phyloP scores from a whole-genome alignment of 1,140 invertebrate species.

The Tribolium castaneum region DNA sequence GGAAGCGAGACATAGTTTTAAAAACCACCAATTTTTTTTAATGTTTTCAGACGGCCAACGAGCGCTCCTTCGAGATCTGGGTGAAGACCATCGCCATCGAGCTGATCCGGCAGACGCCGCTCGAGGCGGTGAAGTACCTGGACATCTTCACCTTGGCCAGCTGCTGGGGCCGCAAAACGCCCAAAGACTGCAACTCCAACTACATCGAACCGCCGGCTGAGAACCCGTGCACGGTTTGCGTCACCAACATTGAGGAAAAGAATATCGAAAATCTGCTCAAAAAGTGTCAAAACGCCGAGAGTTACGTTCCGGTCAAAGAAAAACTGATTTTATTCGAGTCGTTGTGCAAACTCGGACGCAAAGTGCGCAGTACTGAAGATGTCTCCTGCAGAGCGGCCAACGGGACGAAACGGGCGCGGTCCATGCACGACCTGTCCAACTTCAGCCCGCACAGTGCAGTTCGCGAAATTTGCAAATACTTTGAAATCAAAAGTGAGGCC shows the following conservation, averaged over 20 bases:
- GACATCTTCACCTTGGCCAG: conserved; percentile 65
- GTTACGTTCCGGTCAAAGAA: conserved; percentile 72
- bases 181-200: conserved; percentile 55
- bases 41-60: conserved; percentile 67
- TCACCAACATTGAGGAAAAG: conserved; percentile 56
- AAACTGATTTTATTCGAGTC: conserved; percentile 72
- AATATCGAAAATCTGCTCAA: conserved; percentile 67
- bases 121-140: conserved; percentile 68
- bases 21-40: too few species aligned
- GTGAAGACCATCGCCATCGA: conserved; percentile 72
- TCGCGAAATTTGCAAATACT: conserved; percentile 72
- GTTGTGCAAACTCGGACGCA: conserved; percentile 66
- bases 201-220: background rate
- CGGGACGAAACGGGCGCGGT: conserved; percentile 68
- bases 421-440: conserved; percentile 70
- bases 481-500: conserved; percentile 63
- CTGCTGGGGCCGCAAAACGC: conserved; percentile 50
- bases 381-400: conserved; percentile 63
- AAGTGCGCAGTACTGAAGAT: conserved; percentile 67
- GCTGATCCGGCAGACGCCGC: conserved; percentile 72
- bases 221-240: background rate
- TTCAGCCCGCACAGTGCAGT: conserved; percentile 64
- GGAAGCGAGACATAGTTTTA: too few species aligned
- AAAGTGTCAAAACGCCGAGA: conserved; percentile 70
- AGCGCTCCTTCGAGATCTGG: conserved; percentile 72